Base-by-base conservation (phyloP, 2,113 vertebrate genomes). In the Ifrita kowaldi region DNA sequence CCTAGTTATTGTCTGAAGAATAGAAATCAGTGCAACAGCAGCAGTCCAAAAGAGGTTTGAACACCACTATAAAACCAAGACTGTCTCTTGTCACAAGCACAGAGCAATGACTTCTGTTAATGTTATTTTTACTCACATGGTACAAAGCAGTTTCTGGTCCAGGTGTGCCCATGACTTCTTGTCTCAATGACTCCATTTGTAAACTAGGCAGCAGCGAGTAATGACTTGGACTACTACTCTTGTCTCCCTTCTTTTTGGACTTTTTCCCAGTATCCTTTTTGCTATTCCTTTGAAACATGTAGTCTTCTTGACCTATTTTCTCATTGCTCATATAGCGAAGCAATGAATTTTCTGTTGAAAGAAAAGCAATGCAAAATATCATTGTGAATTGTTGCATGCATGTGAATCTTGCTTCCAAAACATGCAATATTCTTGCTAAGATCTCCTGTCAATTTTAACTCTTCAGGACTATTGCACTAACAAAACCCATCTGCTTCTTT, bases 261-360 rank as follows among this genome's bases (percentile, higher is more conserved):
- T 99, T 98, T 91, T 99, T 99, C 21, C 99, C 99, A 6, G 99
- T 99, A 93, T 99, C 99, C 68, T 98, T 98, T 97, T 99, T 99
- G 96, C 99, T 99, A 90, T 98, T 99, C 69, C 99, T 99, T 92
- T 98, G 98, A 44, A 99, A 99, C 98, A 99, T 98, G 97, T 99
- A 99, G 69, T 99, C 99, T 35, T 99, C 99, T 68, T 98, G 97
- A 90, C 98, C 98, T 93, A 98, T 98, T 97, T 99, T 98, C 96
- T 99, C 99, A 93, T 99, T 99, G 81, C 99, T 99, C 87, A 99
- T 99, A 44, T 99, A 99, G 42, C 99, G 98, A 97, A 99, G 98
- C 88, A 99, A 97, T 7, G 99, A 98, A 50, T 99, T 99, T 96
- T 99, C 99, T 99, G 96, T 94, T 97, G 44, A 94, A 97, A 94